phyloP scores from a whole-genome alignment of 2,113 vertebrate species.

The Periophthalmus modestus region DNA sequence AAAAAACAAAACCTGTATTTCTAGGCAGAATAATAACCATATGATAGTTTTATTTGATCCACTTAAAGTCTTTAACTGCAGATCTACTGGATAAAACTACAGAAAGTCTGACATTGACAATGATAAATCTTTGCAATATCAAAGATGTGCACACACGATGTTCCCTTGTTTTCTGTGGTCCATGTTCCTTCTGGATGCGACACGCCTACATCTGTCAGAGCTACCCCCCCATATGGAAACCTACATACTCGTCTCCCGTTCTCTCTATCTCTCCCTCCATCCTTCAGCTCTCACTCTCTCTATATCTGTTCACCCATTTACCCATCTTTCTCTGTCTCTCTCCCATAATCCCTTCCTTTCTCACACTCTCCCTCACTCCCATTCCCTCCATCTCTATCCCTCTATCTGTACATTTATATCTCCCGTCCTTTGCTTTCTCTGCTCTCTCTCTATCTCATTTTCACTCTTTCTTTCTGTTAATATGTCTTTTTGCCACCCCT shows the following conservation, averaged over 20 bases:
- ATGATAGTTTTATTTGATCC: not conserved
- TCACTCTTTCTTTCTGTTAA: not conserved
- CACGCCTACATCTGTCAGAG: conserved; percentile 43
- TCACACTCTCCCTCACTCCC: no score
- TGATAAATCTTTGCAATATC: not conserved
- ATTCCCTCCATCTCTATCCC: no score
- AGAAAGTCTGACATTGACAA: not conserved
- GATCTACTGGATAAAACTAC: not conserved
- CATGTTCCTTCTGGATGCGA: conserved; percentile 33
- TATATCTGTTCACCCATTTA: no score
- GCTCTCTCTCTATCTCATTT: not conserved
- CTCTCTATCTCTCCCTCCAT: no score
- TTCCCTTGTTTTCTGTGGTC: not conserved
- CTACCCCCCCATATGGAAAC: conserved; percentile 56
- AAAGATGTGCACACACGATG: conserved; percentile 33
- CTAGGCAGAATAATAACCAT: not conserved
- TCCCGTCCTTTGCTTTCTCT: not conserved
- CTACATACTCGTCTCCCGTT: conserved; percentile 33
- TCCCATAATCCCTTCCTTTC: no score
- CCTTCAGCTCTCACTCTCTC: no score
- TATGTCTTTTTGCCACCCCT: no score
- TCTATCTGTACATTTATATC: no score
- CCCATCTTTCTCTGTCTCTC: no score
- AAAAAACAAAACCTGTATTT: not conserved
- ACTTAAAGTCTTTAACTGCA: not conserved